These are phyloP conservation scores for Oncorhynchus keta DNA, from an alignment of 2,113 vertebrate species.

Conservation along the genomic window DNA sequence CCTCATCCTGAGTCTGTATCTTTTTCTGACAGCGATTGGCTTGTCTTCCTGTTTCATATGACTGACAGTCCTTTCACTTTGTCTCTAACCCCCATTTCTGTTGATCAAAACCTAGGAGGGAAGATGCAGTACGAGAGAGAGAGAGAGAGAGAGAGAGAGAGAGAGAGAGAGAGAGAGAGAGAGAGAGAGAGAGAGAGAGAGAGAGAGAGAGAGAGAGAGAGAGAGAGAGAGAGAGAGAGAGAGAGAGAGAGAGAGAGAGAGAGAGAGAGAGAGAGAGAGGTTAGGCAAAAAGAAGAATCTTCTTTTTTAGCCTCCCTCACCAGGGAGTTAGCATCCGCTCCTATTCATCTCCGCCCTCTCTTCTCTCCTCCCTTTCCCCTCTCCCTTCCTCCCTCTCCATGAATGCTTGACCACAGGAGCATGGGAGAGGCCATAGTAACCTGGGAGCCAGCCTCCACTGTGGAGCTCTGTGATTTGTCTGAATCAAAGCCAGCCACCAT, in stretches of 20 bases:
- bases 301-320: background rate
- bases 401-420: background rate
- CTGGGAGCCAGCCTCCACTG: background rate
- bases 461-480: background rate
- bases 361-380: background rate
- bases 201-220: too few relatives aligned
- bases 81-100: too few relatives aligned
- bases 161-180: too few relatives aligned
- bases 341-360: background rate
- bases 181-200: too few relatives aligned
- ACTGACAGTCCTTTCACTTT: background rate
- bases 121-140: too few relatives aligned
- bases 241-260: too few relatives aligned
- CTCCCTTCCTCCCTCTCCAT: background rate
- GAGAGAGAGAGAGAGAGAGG: too few relatives aligned
- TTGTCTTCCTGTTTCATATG: constrained; percentile 31
- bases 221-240: too few relatives aligned
- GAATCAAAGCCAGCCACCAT: background rate
- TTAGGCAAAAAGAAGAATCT: too few relatives aligned
- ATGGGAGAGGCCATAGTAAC: background rate
- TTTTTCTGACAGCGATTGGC: constrained; percentile 22
- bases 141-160: too few relatives aligned
- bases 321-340: background rate
- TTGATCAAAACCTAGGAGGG: too few relatives aligned
- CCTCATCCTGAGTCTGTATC: constrained; percentile 21